phyloP scores from a whole-genome alignment of 1,140 invertebrate species.

The Stenopsyche tienmushanensis region DNA sequence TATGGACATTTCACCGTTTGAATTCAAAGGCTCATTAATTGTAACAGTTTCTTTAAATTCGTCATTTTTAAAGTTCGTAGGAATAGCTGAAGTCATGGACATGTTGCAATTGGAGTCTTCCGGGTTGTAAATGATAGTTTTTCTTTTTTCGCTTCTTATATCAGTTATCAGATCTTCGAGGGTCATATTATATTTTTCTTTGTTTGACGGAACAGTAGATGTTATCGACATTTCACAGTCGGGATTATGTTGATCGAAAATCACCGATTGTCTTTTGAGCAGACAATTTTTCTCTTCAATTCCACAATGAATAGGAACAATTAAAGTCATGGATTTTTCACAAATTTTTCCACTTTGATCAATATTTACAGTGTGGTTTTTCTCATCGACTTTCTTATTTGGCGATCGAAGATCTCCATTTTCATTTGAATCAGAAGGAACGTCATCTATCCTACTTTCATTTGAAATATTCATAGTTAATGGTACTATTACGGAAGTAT shows the following conservation, averaged over 20 bases:
- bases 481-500: no score
- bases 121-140: constrained; percentile 23
- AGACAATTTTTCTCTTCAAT: background rate
- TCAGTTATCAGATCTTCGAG: background rate
- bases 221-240: constrained; percentile 27
- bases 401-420: background rate
- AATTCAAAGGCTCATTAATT: no score
- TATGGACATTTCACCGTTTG: constrained; percentile 29
- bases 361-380: constrained; percentile 21
- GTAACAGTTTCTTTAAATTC: constrained; percentile 1
- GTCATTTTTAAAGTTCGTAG: background rate
- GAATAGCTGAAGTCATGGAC: constrained; percentile 8
- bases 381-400: background rate
- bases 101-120: constrained; percentile 15
- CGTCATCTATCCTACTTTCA: background rate
- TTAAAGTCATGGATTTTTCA: constrained; percentile 20
- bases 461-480: background rate
- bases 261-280: constrained; percentile 24
- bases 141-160: constrained; percentile 5
- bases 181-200: background rate
- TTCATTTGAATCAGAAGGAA: background rate
- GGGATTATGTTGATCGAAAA: constrained; percentile 13
- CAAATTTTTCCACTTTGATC: constrained; percentile 5
- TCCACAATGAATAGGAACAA: background rate
- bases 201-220: background rate